Conservation (phyloP, 2,888 invertebrate species). For the Drosophila paranaensis region DNA sequence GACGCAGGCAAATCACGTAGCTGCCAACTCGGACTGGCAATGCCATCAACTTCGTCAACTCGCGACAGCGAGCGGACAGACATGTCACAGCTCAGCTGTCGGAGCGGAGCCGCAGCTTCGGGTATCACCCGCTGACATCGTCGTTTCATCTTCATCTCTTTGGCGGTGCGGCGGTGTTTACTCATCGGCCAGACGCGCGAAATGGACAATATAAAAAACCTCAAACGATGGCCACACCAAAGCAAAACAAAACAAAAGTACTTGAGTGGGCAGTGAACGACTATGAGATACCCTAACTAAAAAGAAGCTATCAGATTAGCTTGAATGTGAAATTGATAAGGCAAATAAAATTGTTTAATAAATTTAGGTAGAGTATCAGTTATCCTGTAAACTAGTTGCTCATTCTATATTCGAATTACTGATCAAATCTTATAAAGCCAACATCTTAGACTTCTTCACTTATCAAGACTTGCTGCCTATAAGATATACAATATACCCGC, state of each 20-base stretch:
- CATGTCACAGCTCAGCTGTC: constrained; percentile 46
- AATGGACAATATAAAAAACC: constrained; percentile 57
- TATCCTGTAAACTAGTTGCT: neutral
- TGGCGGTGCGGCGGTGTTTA: constrained; percentile 68
- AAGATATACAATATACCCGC: neutral
- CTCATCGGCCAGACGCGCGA: constrained; percentile 67
- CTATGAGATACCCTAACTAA: constrained; percentile 22
- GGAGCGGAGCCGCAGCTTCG: constrained; percentile 25
- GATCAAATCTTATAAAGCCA: too few species aligned
- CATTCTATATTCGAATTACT: too few species aligned
- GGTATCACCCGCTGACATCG: constrained; percentile 74
- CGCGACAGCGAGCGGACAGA: constrained; percentile 30
- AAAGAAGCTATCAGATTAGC: too few species aligned
- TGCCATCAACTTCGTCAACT: constrained; percentile 49
- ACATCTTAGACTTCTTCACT: too few species aligned
- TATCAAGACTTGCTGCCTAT: too few species aligned
- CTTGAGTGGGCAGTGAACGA: neutral
- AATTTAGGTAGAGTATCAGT: neutral
- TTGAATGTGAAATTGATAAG: neutral
- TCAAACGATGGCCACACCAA: constrained; percentile 60
- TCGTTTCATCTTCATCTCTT: constrained; percentile 71
- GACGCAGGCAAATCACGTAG: constrained; percentile 68
- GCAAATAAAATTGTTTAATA: neutral
- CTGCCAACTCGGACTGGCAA: constrained; percentile 50
- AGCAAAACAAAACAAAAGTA: constrained; percentile 38